These are phyloP conservation scores for Mythimna ferrago DNA, from an alignment of 2,888 invertebrate species.

Conservation along the genomic window DNA sequence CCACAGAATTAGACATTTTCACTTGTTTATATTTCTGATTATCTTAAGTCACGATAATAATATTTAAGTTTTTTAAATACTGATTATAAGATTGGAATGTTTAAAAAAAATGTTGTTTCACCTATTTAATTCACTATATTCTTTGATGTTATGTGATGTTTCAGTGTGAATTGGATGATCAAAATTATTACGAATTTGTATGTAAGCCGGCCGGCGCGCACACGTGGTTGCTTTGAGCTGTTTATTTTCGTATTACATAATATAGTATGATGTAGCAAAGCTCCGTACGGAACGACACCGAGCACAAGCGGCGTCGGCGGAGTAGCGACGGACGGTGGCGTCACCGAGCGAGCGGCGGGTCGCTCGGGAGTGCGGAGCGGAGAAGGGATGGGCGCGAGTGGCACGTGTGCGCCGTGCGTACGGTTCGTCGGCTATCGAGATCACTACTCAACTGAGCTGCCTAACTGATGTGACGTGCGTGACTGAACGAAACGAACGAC, in stretches of 20 bases:
- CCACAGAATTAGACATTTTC: conserved; percentile 89
- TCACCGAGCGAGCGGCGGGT: conserved; percentile 75
- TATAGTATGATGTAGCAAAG: conserved; percentile 70
- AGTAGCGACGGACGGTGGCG: conserved; percentile 65
- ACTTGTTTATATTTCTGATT: conserved; percentile 59
- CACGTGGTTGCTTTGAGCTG: conserved; percentile 82
- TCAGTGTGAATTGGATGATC: conserved; percentile 46
- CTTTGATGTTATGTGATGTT: conserved; percentile 29
- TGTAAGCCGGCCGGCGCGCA: conserved; percentile 72
- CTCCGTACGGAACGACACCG: conserved; percentile 65
- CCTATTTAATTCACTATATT: conserved; percentile 53
- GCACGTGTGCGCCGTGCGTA: conserved; percentile 85
- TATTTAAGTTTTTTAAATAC: conserved; percentile 56
- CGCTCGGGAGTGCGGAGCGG: conserved; percentile 73
- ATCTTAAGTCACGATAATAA: conserved; percentile 54
- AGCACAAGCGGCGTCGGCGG: conserved; percentile 62
- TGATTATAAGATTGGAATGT: conserved; percentile 63
- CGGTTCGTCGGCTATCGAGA: conserved; percentile 82
- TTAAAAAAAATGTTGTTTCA: conserved; percentile 40
- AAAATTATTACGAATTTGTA: conserved; percentile 37
- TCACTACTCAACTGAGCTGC: conserved; percentile 82
- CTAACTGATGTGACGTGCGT: conserved; percentile 80
- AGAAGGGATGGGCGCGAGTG: conserved; percentile 77
- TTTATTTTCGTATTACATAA: conserved; percentile 86
- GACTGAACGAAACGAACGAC: conserved; percentile 77